A percentile compares a stretch with the other conserved stretches of the same genome.
phyloP scores from a whole-genome alignment of 2,797 vertebrate species.

The Hippopotamyrus pictus region DNA sequence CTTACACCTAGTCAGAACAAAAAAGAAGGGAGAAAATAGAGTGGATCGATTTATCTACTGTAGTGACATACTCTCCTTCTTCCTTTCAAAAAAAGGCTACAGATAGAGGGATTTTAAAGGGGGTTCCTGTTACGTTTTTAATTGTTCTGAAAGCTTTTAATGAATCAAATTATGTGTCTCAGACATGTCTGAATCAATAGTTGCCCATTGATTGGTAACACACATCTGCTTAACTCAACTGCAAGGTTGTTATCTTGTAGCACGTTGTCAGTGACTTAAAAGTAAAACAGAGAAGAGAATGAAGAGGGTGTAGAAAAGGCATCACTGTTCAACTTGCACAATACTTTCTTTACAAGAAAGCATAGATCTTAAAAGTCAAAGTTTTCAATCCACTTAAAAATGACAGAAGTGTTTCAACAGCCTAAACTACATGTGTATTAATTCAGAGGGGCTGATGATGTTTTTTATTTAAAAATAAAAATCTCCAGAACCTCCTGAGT shows the following conservation, averaged over 20 bases:
- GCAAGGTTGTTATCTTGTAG: slow-evolving; percentile 20
- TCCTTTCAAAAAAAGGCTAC: neutral
- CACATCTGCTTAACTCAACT: slow-evolving; percentile 19
- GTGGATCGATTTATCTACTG: neutral
- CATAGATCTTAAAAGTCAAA: neutral
- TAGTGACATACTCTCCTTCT: neutral
- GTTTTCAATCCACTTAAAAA: neutral
- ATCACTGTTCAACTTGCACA: neutral
- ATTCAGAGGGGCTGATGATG: neutral
- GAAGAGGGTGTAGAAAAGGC: neutral
- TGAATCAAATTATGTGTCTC: slow-evolving; percentile 25
- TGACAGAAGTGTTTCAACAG: neutral
- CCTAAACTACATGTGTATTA: neutral
- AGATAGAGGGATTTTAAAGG: slow-evolving; percentile 5
- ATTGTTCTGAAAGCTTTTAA: slow-evolving; percentile 30
- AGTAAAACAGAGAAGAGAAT: neutral
- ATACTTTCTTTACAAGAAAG: neutral
- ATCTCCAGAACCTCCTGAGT: neutral
- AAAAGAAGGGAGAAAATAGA: neutral
- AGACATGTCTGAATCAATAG: slow-evolving; percentile 30
- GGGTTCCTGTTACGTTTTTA: slow-evolving; percentile 27
- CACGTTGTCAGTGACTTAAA: neutral
- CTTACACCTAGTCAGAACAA: neutral
- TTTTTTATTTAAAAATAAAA: neutral
- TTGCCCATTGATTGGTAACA: slow-evolving; percentile 23